Base-by-base conservation (phyloP, 2,113 vertebrate species). In the Phalacrocorax aristotelis region DNA sequence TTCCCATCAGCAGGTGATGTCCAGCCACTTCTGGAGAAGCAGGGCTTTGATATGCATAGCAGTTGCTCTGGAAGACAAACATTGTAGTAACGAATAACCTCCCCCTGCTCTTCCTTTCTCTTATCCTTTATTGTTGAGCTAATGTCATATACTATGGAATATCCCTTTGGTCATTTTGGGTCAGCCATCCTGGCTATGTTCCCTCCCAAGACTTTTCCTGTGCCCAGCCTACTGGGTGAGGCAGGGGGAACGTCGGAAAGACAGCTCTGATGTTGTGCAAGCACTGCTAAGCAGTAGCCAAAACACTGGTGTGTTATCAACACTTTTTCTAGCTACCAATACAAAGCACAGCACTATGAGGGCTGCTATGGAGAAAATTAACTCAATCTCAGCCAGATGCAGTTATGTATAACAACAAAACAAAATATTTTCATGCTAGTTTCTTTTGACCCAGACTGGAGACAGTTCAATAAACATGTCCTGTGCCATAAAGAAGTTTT, bases 31-130 rank as follows among this genome's bases (percentile, higher is more conserved):
- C 19, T 18, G 4, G 11, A 34, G 49, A 40, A 62, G 18, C 3
- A 54, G 15, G 9, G 14, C 14, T 38, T 27, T 21, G 51, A 7
- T 38, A 82, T 1, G 2, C 2, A 3, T 32, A 27, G 36, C 1
- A 3, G 12, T 19, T 78, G 46, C 14, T 46, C 44, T 46, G 44
- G 16, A 46, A 46, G 44, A 46, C 44, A 46, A 46, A 46, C 44
- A 46, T 8, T 17, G 16, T 46, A 46, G 17, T 46, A 46, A 46
- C 17, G 44, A 46, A 46, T 46, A 7, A 18, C 44, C 44, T 46
- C 17, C 44, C 44, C 44, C 44, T 46, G 44, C 44, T 46, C 44
- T 17, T 46, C 44, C 44, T 46, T 46, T 46, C 17, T 46, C 44
- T 44, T 44, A 44, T 14, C 44, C 7, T 46, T 46, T 46, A 46